Percentiles rank a stretch among this genome's conserved stretches.
These are phyloP conservation scores for Ophraella communa DNA, from an alignment of 2,888 invertebrate genomes.

Conservation along the genomic window DNA sequence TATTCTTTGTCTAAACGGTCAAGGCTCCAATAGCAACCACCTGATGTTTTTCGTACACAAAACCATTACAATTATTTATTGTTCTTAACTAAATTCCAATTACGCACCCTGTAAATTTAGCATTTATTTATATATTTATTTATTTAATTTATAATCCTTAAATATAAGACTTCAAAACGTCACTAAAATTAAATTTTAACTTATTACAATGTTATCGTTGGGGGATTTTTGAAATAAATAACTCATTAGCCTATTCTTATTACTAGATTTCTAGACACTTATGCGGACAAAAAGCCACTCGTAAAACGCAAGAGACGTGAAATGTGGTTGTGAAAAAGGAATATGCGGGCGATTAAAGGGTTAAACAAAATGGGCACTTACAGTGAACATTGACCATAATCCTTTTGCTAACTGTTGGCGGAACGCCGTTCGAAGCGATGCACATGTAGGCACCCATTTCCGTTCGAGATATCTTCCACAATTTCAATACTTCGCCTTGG, in stretches of 20 bases:
- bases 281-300: constrained; percentile 5
- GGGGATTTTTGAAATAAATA: neutral
- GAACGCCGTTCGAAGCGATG: constrained; percentile 87
- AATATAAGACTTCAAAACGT: too few relatives aligned
- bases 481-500: constrained; percentile 77
- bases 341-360: constrained; percentile 18
- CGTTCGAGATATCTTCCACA: constrained; percentile 81
- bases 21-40: too few relatives aligned
- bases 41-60: too few relatives aligned
- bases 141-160: too few relatives aligned
- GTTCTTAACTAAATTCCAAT: too few relatives aligned
- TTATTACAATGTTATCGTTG: neutral
- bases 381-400: constrained; percentile 89
- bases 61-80: too few relatives aligned
- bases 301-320: neutral
- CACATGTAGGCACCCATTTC: constrained; percentile 93
- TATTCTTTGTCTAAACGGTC: too few relatives aligned
- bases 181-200: neutral
- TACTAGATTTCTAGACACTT: neutral
- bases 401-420: constrained; percentile 87
- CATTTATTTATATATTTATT: too few relatives aligned
- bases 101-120: too few relatives aligned
- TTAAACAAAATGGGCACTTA: constrained; percentile 65
- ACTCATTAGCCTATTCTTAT: neutral
- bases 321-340: neutral